Evolutionary conservation across 2,797 vertebrate species (phyloP).

Genomic region (Sebastes paucispinis): DNA sequence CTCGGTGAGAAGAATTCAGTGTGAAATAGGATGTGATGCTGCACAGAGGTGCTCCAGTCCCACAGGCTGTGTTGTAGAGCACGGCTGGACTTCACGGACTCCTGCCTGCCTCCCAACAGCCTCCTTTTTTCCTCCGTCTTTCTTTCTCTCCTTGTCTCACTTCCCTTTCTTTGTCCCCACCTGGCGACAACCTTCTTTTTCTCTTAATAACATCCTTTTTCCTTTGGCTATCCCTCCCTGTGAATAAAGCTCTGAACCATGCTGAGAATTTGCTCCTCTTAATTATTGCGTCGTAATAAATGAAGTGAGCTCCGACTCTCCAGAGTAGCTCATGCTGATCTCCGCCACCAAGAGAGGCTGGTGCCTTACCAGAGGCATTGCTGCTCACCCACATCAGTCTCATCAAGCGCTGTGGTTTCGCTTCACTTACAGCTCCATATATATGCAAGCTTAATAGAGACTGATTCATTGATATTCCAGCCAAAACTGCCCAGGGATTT

Average conservation of each 20-base stretch:
- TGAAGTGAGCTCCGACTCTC: constrained; percentile 55
- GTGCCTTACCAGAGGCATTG: constrained; percentile 61
- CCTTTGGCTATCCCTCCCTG: constrained; percentile 38
- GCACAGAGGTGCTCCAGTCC: constrained; percentile 60
- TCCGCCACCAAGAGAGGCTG: constrained; percentile 39
- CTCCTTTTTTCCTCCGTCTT: not conserved
- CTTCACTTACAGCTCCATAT: constrained; percentile 56
- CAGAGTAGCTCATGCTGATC: constrained; percentile 59
- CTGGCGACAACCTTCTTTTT: constrained; percentile 5
- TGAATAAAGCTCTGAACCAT: constrained; percentile 44
- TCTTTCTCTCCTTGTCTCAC: constrained; percentile 5
- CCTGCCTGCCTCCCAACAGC: constrained; percentile 13
- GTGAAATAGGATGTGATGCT: constrained; percentile 69
- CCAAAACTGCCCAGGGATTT: constrained; percentile 53
- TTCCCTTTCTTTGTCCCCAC: constrained; percentile 9
- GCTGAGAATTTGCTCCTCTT: constrained; percentile 59
- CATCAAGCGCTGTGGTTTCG: constrained; percentile 53
- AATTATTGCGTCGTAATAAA: constrained; percentile 68
- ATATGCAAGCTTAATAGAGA: constrained; percentile 63
- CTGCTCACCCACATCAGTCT: constrained; percentile 61
- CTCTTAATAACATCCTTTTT: constrained; percentile 37
- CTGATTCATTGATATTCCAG: constrained; percentile 67
- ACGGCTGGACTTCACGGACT: constrained; percentile 42
- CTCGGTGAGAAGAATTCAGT: constrained; percentile 58
- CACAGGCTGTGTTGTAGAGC: constrained; percentile 54